Conservation (phyloP, 2,113 vertebrate species). For the Salvelinus sp. region DNA sequence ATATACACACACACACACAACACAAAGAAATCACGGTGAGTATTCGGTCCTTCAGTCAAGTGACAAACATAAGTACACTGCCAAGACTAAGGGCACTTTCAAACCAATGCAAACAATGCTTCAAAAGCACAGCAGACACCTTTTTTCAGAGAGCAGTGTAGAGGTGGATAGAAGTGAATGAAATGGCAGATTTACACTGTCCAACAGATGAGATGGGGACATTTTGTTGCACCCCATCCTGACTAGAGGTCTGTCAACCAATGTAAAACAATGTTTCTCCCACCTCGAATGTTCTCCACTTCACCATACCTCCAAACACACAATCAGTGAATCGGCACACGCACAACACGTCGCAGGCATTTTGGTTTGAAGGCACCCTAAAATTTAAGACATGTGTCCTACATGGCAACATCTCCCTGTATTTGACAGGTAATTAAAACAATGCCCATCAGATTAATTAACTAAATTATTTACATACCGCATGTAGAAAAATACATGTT, state of each 20-base stretch:
- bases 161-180: background rate
- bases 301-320: background rate
- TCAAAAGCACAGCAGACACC: background rate
- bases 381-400: background rate
- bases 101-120: slow-evolving; percentile 14
- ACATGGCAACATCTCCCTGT: background rate
- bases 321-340: background rate
- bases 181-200: slow-evolving; percentile 8
- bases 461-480: too few relatives aligned
- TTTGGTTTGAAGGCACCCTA: background rate
- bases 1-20: too few relatives aligned
- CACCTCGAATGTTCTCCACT: background rate
- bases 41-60: slow-evolving; percentile 37
- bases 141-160: background rate
- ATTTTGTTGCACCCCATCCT: background rate
- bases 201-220: slow-evolving; percentile 1
- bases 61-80: slow-evolving; percentile 58
- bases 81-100: slow-evolving; percentile 58
- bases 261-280: background rate
- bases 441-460: too few relatives aligned
- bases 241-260: background rate
- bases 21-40: slow-evolving; percentile 1
- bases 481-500: background rate
- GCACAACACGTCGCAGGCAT: background rate
- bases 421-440: background rate